Base-by-base conservation (phyloP, 2,888 invertebrate species). In the Leptothorax acervorum region DNA sequence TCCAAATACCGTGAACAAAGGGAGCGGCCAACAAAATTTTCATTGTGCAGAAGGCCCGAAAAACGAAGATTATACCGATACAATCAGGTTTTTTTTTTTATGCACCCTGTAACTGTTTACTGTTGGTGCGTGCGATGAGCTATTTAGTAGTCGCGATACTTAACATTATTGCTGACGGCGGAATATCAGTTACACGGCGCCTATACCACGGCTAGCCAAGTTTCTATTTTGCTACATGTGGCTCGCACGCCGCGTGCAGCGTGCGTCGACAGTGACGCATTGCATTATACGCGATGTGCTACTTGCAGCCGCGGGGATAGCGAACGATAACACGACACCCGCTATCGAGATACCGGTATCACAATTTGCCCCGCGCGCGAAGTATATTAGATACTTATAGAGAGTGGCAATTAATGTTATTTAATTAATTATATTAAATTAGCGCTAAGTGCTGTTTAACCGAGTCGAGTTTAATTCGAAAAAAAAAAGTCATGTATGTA, bases 211-310 rank as follows among this genome's bases (percentile, higher is more conserved):
- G 18, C 71, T 55, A 86, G 84, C 83, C 78, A 86, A 89, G 89
- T 89, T 89, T 89, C 89, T 89, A 89, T 89, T 89, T 87, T 62
- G 86, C 83, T 86, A 87, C 89, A 85, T 83, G 88, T 65, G 83
- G 63, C 70, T 75, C 83, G 84, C 87, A 85, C 87, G 86, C 83
- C 89, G 85, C 74, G 68, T 75, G 79, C 71, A 79, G 60, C 79
- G 15, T 60, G 73, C 78, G 63, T 79, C 71, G 79, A 79, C 79
- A 71, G 79, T 71, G 79, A 79, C 79, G 79, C 79, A 79, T 79
- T 79, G 79, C 79, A 71, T n/a, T 79, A 60, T 79, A 60, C 60
- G 71, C 55, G 70, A 39, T 55, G 79, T 48, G 70, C 78, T 78
- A 78, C 78, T 78, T 78, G 70, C 70, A 6, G 78, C 68, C 78